Evolutionary conservation across 2,797 vertebrate species (phyloP).

Genomic region (Myiotriccus ornatus): DNA sequence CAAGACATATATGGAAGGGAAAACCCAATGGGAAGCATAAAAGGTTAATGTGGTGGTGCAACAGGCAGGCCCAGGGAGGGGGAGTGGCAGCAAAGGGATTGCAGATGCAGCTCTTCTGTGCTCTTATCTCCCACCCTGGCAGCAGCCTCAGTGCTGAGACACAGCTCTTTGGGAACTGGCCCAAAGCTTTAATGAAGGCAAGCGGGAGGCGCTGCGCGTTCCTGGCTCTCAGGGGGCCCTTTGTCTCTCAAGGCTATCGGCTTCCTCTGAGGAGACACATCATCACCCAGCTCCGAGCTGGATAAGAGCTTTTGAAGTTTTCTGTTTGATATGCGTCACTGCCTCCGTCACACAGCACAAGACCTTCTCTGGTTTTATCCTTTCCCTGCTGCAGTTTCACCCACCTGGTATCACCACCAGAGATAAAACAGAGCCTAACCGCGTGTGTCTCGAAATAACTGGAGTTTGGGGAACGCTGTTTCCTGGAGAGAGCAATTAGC

Average conservation of each 20-base stretch:
- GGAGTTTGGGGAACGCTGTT: neutral
- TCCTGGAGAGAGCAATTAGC: neutral
- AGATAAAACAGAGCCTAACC: neutral
- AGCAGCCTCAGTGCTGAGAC: neutral
- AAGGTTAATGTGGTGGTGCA: neutral
- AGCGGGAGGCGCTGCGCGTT: neutral
- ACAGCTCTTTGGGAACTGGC: neutral
- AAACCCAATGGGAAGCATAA: neutral
- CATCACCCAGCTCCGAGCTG: constrained; percentile 7
- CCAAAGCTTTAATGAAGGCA: constrained; percentile 19
- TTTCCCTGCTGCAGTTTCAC: neutral
- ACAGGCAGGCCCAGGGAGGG: neutral
- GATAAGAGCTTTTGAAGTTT: constrained; percentile 58
- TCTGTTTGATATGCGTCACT: constrained; percentile 25
- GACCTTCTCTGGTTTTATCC: neutral
- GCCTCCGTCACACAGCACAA: neutral
- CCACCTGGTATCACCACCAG: neutral
- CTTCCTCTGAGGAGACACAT: constrained; percentile 39
- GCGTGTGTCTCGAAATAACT: neutral
- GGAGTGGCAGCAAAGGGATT: neutral
- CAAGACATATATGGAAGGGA: neutral
- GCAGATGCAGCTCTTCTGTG: neutral
- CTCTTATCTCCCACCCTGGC: constrained; percentile 29
- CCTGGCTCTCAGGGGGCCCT: neutral
- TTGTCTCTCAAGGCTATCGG: constrained; percentile 16